phyloP scores from a whole-genome alignment of 1,140 invertebrate genomes.

The Leptinotarsa texana region DNA sequence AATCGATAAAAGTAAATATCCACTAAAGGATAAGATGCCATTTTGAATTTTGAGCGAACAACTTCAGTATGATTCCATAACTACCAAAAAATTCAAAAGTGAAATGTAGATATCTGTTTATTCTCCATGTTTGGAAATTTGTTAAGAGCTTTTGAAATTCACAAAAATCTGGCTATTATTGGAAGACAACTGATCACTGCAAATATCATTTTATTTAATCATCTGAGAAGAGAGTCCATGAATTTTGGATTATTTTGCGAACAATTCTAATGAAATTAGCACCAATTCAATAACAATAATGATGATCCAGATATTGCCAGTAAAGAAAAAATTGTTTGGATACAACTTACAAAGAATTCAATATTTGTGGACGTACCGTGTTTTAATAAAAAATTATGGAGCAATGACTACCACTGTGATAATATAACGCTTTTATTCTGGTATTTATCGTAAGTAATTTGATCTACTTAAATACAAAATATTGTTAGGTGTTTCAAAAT shows the following conservation, averaged over 20 bases:
- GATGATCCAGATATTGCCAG: background rate
- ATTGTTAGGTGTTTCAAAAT: constrained; percentile 48
- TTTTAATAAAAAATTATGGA: constrained; percentile 49
- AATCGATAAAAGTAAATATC: too few relatives aligned
- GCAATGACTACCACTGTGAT: constrained; percentile 58
- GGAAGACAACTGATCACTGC: background rate
- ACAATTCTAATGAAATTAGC: constrained; percentile 2
- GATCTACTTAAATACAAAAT: constrained; percentile 44
- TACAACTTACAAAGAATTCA: background rate
- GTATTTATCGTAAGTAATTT: constrained; percentile 53
- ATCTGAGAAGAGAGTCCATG: background rate
- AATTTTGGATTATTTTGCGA: background rate
- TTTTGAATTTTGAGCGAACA: too few relatives aligned
- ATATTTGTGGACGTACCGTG: constrained; percentile 10
- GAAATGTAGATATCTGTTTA: too few relatives aligned
- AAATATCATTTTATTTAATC: background rate
- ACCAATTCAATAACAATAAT: constrained; percentile 6
- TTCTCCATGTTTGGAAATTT: too few relatives aligned
- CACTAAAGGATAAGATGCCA: too few relatives aligned
- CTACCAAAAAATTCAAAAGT: too few relatives aligned
- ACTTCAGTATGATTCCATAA: too few relatives aligned
- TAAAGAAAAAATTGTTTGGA: background rate
- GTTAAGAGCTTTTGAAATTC: too few relatives aligned
- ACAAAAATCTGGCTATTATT: too few relatives aligned
- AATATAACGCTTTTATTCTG: constrained; percentile 57